These are phyloP conservation scores for Leptosomus discolor DNA, from an alignment of 2,113 vertebrate species.

Conservation along the genomic window DNA sequence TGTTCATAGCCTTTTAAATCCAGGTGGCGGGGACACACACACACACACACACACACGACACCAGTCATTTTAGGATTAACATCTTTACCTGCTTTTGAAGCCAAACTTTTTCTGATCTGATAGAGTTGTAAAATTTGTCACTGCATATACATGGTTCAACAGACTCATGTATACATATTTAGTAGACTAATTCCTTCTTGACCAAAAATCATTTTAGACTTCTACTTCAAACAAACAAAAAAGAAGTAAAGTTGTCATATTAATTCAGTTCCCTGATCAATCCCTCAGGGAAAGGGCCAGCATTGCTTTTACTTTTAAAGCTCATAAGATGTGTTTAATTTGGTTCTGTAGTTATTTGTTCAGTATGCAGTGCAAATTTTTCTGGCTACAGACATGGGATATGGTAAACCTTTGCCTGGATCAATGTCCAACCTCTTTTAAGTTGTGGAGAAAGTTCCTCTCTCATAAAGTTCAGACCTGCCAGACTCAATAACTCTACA, in stretches of 20 bases:
- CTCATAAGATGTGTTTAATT: slow-evolving; percentile 76
- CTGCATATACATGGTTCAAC: background rate
- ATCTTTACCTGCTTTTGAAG: slow-evolving; percentile 4
- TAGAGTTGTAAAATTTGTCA: slow-evolving; percentile 27
- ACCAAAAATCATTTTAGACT: slow-evolving; percentile 29
- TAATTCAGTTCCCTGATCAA: slow-evolving; percentile 63
- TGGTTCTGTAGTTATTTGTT: slow-evolving; percentile 85
- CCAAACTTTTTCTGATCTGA: background rate
- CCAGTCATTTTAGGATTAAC: background rate
- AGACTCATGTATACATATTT: background rate
- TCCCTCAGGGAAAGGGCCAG: slow-evolving; percentile 52
- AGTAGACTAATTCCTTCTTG: slow-evolving; percentile 24
- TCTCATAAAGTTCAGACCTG: slow-evolving; percentile 98
- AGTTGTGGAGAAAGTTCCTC: slow-evolving; percentile 93
- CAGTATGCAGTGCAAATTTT: slow-evolving; percentile 98
- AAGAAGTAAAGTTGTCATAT: slow-evolving; percentile 23
- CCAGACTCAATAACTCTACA: slow-evolving; percentile 97
- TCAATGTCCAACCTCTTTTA: slow-evolving; percentile 94
- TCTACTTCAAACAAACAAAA: slow-evolving; percentile 46
- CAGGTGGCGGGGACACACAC: background rate
- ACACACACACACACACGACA: no score
- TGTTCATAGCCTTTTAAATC: background rate
- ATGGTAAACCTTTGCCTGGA: slow-evolving; percentile 84
- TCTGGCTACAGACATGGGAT: slow-evolving; percentile 86
- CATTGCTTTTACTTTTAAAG: slow-evolving; percentile 71